These are phyloP conservation scores for Paradoxurus hermaphroditus DNA, from an alignment of 2,113 vertebrate genomes.

Conservation along the genomic window DNA sequence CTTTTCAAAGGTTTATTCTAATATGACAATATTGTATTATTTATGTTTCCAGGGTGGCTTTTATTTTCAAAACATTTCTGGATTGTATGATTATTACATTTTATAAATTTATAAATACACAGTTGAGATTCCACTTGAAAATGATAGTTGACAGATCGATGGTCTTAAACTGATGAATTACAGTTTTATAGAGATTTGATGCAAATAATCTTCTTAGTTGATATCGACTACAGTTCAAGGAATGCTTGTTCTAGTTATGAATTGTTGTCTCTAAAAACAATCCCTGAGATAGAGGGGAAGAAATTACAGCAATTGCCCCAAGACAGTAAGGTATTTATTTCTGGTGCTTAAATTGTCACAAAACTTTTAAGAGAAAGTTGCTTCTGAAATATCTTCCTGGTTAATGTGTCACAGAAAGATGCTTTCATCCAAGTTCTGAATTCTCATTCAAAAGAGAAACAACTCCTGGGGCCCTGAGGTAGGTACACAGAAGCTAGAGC, in stretches of 20 bases:
- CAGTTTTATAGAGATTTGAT: not conserved
- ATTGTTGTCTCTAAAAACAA: not conserved
- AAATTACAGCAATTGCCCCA: not conserved
- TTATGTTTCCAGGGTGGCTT: not conserved
- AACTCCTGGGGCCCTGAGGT: not conserved
- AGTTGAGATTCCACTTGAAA: not conserved
- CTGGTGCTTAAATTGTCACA: not conserved
- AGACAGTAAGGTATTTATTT: not conserved
- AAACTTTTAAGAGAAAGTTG: not conserved
- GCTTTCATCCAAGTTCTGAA: not conserved
- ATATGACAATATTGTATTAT: not conserved
- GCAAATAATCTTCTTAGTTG: constrained; percentile 16
- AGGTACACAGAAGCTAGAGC: not conserved
- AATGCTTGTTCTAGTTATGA: not conserved
- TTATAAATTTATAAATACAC: not conserved
- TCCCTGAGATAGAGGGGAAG: not conserved
- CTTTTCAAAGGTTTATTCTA: not conserved
- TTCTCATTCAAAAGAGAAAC: not conserved
- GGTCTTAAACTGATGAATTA: not conserved
- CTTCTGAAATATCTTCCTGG: not conserved
- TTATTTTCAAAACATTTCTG: not conserved
- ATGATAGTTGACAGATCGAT: not conserved
- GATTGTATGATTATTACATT: not conserved
- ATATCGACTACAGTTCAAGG: not conserved
- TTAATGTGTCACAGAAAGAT: not conserved